Percentiles rank a stretch among this genome's conserved stretches.
Conservation (phyloP, 1,140 invertebrate species). For the Drosophila repleta region DNA sequence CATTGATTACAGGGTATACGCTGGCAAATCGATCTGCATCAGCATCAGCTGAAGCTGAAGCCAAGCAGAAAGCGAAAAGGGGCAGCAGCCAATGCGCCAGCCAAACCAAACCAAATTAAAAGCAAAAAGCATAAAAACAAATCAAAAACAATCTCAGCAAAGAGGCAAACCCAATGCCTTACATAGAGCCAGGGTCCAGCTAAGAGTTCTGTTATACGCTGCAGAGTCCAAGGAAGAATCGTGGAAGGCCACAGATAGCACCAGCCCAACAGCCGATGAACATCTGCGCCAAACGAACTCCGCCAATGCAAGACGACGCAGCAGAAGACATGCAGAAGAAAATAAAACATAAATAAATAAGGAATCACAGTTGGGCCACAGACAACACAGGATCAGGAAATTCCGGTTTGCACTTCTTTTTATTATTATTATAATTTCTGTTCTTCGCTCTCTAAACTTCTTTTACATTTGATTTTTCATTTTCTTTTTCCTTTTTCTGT, state of each 20-base stretch:
- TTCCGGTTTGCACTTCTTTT: slow-evolving; percentile 80
- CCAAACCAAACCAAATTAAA: not conserved
- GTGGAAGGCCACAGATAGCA: slow-evolving; percentile 11
- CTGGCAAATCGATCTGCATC: not conserved
- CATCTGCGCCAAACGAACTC: slow-evolving; percentile 57
- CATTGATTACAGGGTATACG: slow-evolving; percentile 19
- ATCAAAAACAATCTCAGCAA: slow-evolving; percentile 4
- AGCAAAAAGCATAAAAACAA: not conserved
- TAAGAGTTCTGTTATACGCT: slow-evolving; percentile 24
- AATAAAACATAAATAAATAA: slow-evolving; percentile 36
- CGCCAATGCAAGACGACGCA: slow-evolving; percentile 10
- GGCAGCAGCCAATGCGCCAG: slow-evolving; percentile 6
- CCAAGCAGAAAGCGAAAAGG: slow-evolving; percentile 47
- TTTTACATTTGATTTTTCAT: slow-evolving; percentile 1
- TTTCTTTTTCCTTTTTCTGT: slow-evolving; percentile 3
- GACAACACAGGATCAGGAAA: slow-evolving; percentile 78
- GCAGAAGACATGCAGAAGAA: not conserved
- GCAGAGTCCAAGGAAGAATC: slow-evolving; percentile 10
- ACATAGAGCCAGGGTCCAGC: slow-evolving; percentile 50
- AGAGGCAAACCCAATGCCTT: slow-evolving; percentile 69
- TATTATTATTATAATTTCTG: slow-evolving; percentile 71
- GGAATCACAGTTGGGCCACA: slow-evolving; percentile 71
- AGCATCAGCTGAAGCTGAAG: not conserved
- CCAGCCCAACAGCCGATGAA: slow-evolving; percentile 35
- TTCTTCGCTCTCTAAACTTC: slow-evolving; percentile 30